These are phyloP conservation scores for Ctena decussata DNA, from an alignment of 2,888 invertebrate genomes.

Conservation along the genomic window DNA sequence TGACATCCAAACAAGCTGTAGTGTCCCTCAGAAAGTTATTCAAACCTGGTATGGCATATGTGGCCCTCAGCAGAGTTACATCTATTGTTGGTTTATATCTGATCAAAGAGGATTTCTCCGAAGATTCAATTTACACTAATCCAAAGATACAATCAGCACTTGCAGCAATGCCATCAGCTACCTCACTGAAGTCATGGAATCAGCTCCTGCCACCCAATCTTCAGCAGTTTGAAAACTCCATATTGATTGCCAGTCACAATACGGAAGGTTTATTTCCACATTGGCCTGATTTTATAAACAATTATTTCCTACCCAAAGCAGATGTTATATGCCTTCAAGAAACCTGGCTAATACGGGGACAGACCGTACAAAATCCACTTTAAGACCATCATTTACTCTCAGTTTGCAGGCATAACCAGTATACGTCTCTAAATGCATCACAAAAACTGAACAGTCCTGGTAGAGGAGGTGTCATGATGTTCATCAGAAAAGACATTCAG, in stretches of 20 bases:
- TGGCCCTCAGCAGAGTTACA: slow-evolving; percentile 26
- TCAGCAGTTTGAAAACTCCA: neutral
- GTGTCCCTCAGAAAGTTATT: slow-evolving; percentile 12
- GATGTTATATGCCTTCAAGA: slow-evolving; percentile 8
- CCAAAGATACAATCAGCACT: too few relatives aligned
- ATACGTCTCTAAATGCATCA: too few relatives aligned
- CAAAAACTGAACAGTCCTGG: too few relatives aligned
- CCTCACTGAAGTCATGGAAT: slow-evolving; percentile 1
- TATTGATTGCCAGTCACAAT: slow-evolving; percentile 16
- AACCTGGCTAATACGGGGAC: neutral
- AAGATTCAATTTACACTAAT: slow-evolving; percentile 10
- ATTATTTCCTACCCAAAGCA: neutral
- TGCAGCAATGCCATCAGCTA: neutral
- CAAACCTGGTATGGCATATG: slow-evolving; percentile 33
- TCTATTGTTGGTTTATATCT: slow-evolving; percentile 11
- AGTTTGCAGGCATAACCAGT: neutral
- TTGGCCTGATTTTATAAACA: slow-evolving; percentile 1
- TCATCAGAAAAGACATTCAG: neutral
- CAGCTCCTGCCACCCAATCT: neutral
- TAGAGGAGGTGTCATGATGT: neutral
- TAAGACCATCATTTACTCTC: neutral
- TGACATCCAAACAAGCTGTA: slow-evolving; percentile 17
- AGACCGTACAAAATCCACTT: neutral
- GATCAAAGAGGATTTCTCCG: neutral
- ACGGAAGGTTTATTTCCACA: slow-evolving; percentile 18